These are phyloP conservation scores for Spisula solida DNA, from an alignment of 2,888 invertebrate species.

Conservation along the genomic window DNA sequence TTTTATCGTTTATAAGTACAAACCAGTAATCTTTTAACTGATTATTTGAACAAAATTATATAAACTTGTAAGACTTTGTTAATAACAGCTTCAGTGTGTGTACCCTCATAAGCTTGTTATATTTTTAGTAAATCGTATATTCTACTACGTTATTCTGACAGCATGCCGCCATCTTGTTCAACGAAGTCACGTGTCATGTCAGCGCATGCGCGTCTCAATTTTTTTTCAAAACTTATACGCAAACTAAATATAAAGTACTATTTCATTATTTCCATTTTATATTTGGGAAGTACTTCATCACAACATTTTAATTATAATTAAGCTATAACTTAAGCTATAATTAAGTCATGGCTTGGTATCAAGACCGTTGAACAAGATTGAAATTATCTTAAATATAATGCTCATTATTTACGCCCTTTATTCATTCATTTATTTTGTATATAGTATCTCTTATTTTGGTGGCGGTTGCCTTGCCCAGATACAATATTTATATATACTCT, in stretches of 20 bases:
- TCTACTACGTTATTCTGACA: slow-evolving; percentile 1
- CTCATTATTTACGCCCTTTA: slow-evolving; percentile 1
- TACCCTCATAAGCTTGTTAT: slow-evolving; percentile 1
- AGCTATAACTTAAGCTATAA: too few species aligned
- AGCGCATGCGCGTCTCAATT: neutral
- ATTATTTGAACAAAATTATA: neutral
- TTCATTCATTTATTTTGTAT: slow-evolving; percentile 23
- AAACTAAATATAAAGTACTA: neutral
- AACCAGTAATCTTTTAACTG: too few species aligned
- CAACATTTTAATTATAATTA: neutral
- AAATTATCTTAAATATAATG: neutral
- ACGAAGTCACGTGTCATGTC: neutral
- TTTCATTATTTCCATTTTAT: neutral
- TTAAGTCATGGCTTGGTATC: neutral
- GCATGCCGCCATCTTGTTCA: slow-evolving; percentile 27
- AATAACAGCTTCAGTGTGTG: slow-evolving; percentile 9
- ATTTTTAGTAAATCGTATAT: slow-evolving; percentile 18
- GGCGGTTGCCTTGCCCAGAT: slow-evolving; percentile 48
- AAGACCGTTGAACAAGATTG: slow-evolving; percentile 14
- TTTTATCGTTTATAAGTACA: too few species aligned
- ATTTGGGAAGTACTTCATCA: neutral
- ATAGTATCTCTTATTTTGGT: slow-evolving; percentile 41
- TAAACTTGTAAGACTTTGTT: neutral
- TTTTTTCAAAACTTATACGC: neutral
- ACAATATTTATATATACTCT: slow-evolving; percentile 39